A percentile compares a stretch with the other conserved stretches of the same genome.
Evolutionary conservation across 2,888 invertebrate species (phyloP).

Genomic region (Drosophila macrospina): DNA sequence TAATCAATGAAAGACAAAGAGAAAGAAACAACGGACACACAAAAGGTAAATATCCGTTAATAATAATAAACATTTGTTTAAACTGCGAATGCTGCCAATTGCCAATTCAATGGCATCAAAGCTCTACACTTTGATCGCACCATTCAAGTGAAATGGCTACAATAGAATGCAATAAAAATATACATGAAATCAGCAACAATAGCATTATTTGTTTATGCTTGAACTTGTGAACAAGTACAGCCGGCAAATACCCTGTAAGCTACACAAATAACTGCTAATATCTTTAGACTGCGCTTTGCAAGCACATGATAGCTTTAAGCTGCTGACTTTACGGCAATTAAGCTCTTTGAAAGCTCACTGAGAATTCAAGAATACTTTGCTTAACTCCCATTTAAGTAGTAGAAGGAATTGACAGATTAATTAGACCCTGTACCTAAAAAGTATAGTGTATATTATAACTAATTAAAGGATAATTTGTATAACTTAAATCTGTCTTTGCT

Average conservation of each 20-base stretch:
- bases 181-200: conserved; percentile 5
- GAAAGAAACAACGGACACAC: background rate
- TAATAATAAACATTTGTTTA: conserved; percentile 22
- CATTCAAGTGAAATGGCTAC: background rate
- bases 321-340: no score
- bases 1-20: background rate
- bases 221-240: background rate
- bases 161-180: conserved; percentile 9
- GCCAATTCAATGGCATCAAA: conserved; percentile 12
- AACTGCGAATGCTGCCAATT: conserved; percentile 1
- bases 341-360: no score
- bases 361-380: no score
- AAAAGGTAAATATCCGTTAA: conserved; percentile 22
- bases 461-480: no score
- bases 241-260: background rate
- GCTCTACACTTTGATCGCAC: conserved; percentile 17
- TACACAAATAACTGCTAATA: background rate
- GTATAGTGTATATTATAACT: no score
- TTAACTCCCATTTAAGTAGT: no score
- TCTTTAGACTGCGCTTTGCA: background rate
- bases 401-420: no score
- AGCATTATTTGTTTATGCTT: background rate
- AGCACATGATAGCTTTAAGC: background rate
- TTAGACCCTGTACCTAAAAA: no score
- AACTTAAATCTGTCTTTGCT: no score